Evolutionary conservation across 2,888 invertebrate species (phyloP).

Genomic region (Desoria tigrina): DNA sequence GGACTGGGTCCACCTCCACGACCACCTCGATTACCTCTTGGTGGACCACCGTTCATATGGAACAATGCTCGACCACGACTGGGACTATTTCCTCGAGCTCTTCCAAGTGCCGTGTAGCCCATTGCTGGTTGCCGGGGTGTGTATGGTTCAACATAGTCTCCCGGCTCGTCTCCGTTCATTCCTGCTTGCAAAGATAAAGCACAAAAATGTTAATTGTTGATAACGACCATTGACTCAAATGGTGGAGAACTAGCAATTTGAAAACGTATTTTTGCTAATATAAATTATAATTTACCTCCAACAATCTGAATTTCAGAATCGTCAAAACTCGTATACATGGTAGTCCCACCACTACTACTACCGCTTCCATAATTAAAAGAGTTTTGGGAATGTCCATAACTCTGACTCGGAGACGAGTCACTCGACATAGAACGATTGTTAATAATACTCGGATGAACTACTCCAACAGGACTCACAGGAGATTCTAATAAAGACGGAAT

Average conservation of each 20-base stretch:
- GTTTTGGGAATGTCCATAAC: too few relatives aligned
- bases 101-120: conserved; percentile 20
- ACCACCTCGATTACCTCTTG: conserved; percentile 20
- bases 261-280: too few relatives aligned
- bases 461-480: conserved; percentile 3
- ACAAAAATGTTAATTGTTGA: not conserved
- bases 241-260: too few relatives aligned
- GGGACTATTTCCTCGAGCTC: conserved; percentile 18
- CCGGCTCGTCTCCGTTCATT: conserved; percentile 26
- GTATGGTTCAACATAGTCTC: conserved; percentile 20
- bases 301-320: too few relatives aligned
- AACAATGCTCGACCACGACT: not conserved
- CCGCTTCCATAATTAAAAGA: too few relatives aligned
- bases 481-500: conserved; percentile 15
- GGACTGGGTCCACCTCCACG: conserved; percentile 22
- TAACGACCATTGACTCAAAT: too few relatives aligned
- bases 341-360: too few relatives aligned
- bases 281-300: too few relatives aligned
- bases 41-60: conserved; percentile 19
- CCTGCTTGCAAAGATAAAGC: conserved; percentile 14
- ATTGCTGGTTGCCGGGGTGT: conserved; percentile 16
- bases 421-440: not conserved
- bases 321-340: too few relatives aligned
- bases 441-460: not conserved
- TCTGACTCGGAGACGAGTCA: not conserved